phyloP scores from a whole-genome alignment of 2,797 vertebrate species.

The Hylomyscus alleni region DNA sequence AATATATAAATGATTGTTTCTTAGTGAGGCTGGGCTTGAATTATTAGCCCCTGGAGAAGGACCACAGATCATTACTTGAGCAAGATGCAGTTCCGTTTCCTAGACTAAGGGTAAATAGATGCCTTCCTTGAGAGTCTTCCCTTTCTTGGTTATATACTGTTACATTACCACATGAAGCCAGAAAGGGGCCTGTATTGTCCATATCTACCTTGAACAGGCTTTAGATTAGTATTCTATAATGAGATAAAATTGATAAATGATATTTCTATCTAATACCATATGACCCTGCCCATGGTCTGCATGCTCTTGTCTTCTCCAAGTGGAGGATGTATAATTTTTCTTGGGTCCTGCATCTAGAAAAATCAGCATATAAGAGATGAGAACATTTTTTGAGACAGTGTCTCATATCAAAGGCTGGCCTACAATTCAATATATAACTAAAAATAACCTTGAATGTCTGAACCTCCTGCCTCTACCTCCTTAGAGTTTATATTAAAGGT shows the following conservation, averaged over 20 bases:
- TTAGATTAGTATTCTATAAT: not conserved
- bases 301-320: not conserved
- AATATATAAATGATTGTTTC: not conserved
- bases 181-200: not conserved
- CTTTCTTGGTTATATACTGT: not conserved
- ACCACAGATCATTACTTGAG: not conserved
- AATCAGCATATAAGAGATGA: not conserved
- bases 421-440: not conserved
- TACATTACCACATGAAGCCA: not conserved
- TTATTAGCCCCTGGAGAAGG: not conserved
- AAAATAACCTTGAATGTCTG: not conserved
- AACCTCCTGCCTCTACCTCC: not conserved
- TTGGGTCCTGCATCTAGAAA: not conserved
- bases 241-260: not conserved
- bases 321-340: not conserved
- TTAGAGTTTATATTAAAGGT: not conserved
- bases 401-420: not conserved
- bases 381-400: not conserved
- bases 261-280: fast-evolving
- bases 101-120: not conserved
- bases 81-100: not conserved
- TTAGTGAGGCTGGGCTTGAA: not conserved
- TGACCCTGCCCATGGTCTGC: not conserved
- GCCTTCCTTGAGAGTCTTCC: not conserved
- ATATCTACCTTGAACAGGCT: not conserved